phyloP scores from a whole-genome alignment of 2,797 vertebrate genomes.

The Sitta carolinensis region DNA sequence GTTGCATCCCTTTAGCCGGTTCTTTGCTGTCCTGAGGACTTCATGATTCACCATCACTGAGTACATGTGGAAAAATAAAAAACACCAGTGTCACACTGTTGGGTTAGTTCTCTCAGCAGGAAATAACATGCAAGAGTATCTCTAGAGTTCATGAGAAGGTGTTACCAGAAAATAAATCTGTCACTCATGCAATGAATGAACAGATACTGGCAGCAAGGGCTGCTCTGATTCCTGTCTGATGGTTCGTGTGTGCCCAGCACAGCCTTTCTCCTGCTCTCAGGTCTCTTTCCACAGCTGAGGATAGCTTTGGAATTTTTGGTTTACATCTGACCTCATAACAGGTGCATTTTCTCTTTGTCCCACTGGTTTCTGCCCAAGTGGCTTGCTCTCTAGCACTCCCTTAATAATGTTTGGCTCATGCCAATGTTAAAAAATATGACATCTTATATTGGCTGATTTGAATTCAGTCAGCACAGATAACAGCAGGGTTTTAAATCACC shows the following conservation, averaged over 20 bases:
- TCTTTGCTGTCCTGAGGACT: background rate
- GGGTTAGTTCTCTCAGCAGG: background rate
- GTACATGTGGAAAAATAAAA: constrained; percentile 11
- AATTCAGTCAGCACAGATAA: background rate
- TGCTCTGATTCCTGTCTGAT: background rate
- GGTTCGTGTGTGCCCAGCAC: background rate
- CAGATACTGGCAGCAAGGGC: background rate
- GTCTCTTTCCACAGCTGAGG: background rate
- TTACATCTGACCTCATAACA: background rate
- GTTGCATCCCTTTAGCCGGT: constrained; percentile 32
- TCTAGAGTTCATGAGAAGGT: background rate
- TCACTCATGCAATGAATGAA: background rate
- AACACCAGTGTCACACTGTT: background rate
- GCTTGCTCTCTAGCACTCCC: background rate
- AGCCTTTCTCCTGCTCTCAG: background rate
- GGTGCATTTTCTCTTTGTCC: background rate
- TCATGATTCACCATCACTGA: constrained; percentile 75
- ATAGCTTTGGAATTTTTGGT: background rate
- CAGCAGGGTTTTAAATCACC: background rate
- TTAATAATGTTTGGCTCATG: background rate
- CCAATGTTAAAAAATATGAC: background rate
- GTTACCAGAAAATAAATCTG: background rate
- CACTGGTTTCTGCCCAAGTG: constrained; percentile 7
- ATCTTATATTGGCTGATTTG: background rate
- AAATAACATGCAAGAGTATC: background rate